These are phyloP conservation scores for Drosophila limbata DNA, from an alignment of 2,888 invertebrate genomes.

Conservation along the genomic window DNA sequence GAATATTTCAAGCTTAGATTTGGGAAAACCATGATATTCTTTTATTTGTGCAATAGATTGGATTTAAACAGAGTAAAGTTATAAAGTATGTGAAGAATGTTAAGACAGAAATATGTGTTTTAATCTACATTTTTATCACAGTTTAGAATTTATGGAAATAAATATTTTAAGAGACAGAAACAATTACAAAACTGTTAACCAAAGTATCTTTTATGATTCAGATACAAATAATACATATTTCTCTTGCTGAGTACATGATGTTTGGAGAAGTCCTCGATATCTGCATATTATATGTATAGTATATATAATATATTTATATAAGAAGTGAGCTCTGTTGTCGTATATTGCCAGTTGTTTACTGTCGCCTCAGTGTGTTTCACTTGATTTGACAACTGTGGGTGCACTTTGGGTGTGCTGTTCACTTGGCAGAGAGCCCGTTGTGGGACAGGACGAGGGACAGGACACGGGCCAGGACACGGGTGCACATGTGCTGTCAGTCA, in stretches of 20 bases:
- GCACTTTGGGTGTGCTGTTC: slow-evolving; percentile 26
- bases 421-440: slow-evolving; percentile 25
- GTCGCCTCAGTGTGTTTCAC: slow-evolving; percentile 48
- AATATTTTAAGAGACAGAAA: not conserved
- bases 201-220: not conserved
- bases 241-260: not conserved
- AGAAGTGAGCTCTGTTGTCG: slow-evolving; percentile 13
- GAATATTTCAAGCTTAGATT: not conserved
- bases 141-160: not conserved
- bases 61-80: not conserved
- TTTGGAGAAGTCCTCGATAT: not conserved
- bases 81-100: not conserved
- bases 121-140: no score
- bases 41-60: not conserved
- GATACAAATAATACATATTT: not conserved
- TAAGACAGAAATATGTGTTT: not conserved
- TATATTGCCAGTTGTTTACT: slow-evolving; percentile 47
- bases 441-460: slow-evolving; percentile 14
- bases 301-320: not conserved
- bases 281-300: not conserved
- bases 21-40: not conserved
- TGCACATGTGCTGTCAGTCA: slow-evolving; percentile 49
- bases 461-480: slow-evolving; percentile 13
- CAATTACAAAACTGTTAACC: not conserved
- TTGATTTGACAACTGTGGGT: slow-evolving; percentile 53